Evolutionary conservation across 2,888 invertebrate species (phyloP).

Genomic region (Tetrapedia diversipes): DNA sequence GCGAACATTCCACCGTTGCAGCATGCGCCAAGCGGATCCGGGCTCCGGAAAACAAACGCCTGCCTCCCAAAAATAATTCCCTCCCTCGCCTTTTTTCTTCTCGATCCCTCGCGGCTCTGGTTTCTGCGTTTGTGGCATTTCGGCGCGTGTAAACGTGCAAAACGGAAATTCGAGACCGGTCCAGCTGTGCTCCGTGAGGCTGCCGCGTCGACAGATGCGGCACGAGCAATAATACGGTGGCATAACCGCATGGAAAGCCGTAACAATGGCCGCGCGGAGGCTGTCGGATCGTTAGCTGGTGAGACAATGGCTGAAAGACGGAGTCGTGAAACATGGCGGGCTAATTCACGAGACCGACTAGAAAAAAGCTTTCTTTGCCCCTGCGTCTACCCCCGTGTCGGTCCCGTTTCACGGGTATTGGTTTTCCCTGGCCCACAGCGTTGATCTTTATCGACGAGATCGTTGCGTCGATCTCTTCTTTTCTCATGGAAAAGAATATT

Average conservation of each 20-base stretch:
- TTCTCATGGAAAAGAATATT: background rate
- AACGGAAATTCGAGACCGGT: conserved; percentile 53
- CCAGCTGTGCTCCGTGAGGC: conserved; percentile 40
- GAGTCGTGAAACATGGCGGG: conserved; percentile 14
- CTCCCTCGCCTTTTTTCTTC: conserved; percentile 1
- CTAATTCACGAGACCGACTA: conserved; percentile 41
- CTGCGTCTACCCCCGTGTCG: conserved; percentile 12
- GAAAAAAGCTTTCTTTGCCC: conserved; percentile 18
- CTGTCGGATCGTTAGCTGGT: conserved; percentile 41
- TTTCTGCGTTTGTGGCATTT: conserved; percentile 26
- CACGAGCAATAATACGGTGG: conserved; percentile 42
- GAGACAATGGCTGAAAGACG: conserved; percentile 47
- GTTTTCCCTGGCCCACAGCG: conserved; percentile 47
- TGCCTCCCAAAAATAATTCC: conserved; percentile 22
- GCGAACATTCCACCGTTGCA: too few species aligned
- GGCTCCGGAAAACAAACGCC: background rate
- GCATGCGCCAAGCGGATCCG: background rate
- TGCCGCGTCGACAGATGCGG: conserved; percentile 49
- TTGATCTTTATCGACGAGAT: conserved; percentile 40
- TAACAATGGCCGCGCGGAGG: too few species aligned
- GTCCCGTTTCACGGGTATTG: conserved; percentile 58
- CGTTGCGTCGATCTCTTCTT: conserved; percentile 2
- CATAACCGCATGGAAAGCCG: conserved; percentile 46
- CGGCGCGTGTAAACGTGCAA: conserved; percentile 32
- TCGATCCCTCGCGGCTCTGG: conserved; percentile 3